Percentiles rank a stretch among this genome's conserved stretches.
phyloP scores from a whole-genome alignment of 2,113 vertebrate species.

The Calidris pugnax region DNA sequence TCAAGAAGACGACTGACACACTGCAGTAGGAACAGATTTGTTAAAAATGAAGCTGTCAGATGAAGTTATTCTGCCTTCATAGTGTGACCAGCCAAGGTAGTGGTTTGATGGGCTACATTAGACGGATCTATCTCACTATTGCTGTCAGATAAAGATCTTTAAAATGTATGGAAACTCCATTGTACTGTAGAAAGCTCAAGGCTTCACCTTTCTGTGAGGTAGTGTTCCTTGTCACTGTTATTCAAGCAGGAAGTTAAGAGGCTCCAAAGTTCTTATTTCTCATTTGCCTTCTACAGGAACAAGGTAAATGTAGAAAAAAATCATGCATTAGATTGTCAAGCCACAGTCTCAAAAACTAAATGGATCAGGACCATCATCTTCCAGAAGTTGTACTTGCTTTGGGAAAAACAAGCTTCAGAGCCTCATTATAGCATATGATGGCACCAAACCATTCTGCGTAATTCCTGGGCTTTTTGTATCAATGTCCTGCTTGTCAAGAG shows the following conservation, averaged over 20 bases:
- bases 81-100: not conserved
- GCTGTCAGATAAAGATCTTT: not conserved
- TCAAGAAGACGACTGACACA: not conserved
- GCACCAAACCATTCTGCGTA: not conserved
- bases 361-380: not conserved
- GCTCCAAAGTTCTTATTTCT: not conserved
- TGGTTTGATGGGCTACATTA: not conserved
- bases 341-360: not conserved
- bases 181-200: not conserved
- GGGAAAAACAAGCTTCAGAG: not conserved
- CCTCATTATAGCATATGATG: not conserved
- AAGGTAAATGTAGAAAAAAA: not conserved
- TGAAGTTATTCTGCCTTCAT: not conserved
- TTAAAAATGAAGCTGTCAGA: not conserved
- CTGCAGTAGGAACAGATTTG: not conserved
- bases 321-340: not conserved
- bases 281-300: not conserved
- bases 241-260: not conserved
- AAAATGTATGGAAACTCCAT: not conserved
- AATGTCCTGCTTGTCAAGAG: not conserved
- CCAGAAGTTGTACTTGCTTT: not conserved
- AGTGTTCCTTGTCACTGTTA: not conserved
- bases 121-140: not conserved
- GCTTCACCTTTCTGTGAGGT: not conserved
- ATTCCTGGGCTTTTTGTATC: not conserved